Percentiles rank a stretch among this genome's conserved stretches.
phyloP scores from a whole-genome alignment of 2,888 invertebrate species.

The Ophion ventricosus region DNA sequence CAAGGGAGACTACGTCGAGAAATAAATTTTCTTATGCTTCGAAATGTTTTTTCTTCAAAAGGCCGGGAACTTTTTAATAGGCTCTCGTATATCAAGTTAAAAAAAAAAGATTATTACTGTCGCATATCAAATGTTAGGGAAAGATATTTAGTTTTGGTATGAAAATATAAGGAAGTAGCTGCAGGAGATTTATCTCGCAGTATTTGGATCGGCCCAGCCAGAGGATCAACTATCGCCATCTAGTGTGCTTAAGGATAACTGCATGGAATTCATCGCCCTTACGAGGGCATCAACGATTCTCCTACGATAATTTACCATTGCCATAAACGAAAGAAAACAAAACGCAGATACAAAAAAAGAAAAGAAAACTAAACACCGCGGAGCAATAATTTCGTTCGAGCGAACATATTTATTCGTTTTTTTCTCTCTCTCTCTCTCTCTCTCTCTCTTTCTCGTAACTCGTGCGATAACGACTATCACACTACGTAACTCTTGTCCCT shows the following conservation, averaged over 20 bases:
- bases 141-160: background rate
- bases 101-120: background rate
- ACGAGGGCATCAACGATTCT: background rate
- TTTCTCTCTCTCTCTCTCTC: background rate
- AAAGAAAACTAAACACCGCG: background rate
- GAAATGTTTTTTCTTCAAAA: too few species aligned
- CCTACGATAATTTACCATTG: background rate
- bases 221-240: slow-evolving; percentile 41
- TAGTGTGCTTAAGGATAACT: slow-evolving; percentile 26
- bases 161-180: background rate
- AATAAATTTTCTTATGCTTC: too few species aligned
- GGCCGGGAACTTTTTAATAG: too few species aligned
- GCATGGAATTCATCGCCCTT: background rate
- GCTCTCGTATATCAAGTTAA: too few species aligned
- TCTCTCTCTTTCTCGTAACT: background rate
- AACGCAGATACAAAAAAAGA: background rate
- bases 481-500: background rate
- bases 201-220: background rate
- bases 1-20: too few species aligned
- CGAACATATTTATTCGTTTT: background rate
- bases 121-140: background rate
- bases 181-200: background rate
- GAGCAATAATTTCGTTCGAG: background rate
- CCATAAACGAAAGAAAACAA: background rate
- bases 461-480: background rate